These are phyloP conservation scores for Drosophila kanapiae DNA, from an alignment of 1,140 invertebrate genomes.

Conservation along the genomic window DNA sequence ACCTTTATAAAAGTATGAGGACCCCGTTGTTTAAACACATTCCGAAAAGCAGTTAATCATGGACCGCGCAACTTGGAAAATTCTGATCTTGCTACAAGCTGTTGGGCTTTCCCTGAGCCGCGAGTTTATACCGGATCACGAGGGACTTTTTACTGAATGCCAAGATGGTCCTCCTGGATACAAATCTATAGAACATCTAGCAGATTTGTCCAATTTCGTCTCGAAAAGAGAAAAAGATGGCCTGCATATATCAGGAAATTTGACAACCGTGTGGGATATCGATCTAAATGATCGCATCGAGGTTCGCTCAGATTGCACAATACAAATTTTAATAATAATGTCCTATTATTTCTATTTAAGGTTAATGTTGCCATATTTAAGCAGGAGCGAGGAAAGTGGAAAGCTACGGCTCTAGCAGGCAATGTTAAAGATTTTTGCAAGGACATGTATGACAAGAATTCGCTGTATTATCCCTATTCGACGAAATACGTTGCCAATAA, in stretches of 20 bases:
- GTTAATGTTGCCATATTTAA: background rate
- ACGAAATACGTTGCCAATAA: background rate
- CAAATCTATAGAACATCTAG: background rate
- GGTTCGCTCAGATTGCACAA: background rate
- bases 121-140: background rate
- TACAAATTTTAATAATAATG: background rate
- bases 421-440: background rate
- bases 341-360: background rate
- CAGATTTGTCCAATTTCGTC: background rate
- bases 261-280: background rate
- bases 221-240: background rate
- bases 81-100: slow-evolving; percentile 2
- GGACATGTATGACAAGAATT: slow-evolving; percentile 1
- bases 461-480: slow-evolving; percentile 3
- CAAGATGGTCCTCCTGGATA: background rate
- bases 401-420: background rate
- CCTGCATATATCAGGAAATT: background rate
- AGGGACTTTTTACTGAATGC: background rate
- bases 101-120: background rate
- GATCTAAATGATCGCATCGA: background rate
- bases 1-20: background rate
- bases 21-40: background rate
- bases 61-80: background rate
- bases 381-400: background rate
- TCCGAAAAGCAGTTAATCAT: background rate